Percentiles rank a stretch among this genome's conserved stretches.
phyloP scores from a whole-genome alignment of 1,140 invertebrate species.

The Ericerus pela region DNA sequence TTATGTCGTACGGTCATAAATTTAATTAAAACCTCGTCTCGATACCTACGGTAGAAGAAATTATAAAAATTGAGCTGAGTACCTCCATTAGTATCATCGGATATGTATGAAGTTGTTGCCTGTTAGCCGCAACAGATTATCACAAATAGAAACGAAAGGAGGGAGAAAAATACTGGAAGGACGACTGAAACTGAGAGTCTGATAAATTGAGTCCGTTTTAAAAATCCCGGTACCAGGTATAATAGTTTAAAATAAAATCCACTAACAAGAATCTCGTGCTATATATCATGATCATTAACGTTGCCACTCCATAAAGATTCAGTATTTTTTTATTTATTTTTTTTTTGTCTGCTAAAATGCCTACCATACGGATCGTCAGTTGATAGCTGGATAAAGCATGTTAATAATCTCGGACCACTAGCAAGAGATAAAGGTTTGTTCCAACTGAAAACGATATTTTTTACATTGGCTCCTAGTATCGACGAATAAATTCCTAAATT shows the following conservation, averaged over 20 bases:
- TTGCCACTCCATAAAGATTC: slow-evolving; percentile 9
- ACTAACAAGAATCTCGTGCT: slow-evolving; percentile 11
- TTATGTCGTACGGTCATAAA: neutral
- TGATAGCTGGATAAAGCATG: slow-evolving; percentile 9
- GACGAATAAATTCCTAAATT: too few species aligned
- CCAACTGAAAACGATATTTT: too few species aligned
- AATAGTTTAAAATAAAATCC: slow-evolving; percentile 12
- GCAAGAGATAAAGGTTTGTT: slow-evolving; percentile 3
- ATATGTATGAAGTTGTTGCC: neutral
- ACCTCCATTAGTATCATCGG: slow-evolving; percentile 9
- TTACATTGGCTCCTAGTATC: too few species aligned
- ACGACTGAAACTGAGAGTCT: slow-evolving; percentile 9
- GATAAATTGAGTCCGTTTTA: slow-evolving; percentile 10
- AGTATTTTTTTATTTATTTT: too few species aligned
- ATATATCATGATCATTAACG: slow-evolving; percentile 11
- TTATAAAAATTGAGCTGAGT: slow-evolving; percentile 4
- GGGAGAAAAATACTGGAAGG: neutral
- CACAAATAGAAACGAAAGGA: neutral
- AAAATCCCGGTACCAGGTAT: slow-evolving; percentile 10
- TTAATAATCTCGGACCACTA: slow-evolving; percentile 7
- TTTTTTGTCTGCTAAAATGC: slow-evolving; percentile 9
- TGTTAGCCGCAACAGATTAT: slow-evolving; percentile 2
- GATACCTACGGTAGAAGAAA: neutral
- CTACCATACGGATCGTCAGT: slow-evolving; percentile 5
- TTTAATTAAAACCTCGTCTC: slow-evolving; percentile 4